A percentile compares a stretch with the other conserved stretches of the same genome.
Evolutionary conservation across 2,888 invertebrate species (phyloP).

Genomic region (Calameuta pallipes): DNA sequence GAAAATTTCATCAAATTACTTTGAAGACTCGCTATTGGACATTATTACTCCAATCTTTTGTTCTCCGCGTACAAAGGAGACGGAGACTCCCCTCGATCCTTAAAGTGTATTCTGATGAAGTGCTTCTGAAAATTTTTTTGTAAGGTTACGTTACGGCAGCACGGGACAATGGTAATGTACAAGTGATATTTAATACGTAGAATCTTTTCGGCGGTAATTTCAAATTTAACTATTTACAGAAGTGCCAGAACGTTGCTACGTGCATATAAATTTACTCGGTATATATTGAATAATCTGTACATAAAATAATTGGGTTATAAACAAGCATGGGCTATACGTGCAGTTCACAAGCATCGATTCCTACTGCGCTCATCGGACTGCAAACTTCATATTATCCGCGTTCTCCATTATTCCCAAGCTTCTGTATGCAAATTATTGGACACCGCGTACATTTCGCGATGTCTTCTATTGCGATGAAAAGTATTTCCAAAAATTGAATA

Average conservation of each 20-base stretch:
- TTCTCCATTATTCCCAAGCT: background rate
- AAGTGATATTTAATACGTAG: background rate
- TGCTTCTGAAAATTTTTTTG: background rate
- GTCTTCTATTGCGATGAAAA: too few relatives aligned
- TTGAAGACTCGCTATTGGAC: background rate
- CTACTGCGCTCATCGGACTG: background rate
- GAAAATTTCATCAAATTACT: background rate
- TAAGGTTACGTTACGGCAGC: background rate
- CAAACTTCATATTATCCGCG: background rate
- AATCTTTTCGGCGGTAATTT: background rate
- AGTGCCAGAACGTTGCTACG: background rate
- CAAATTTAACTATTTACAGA: background rate
- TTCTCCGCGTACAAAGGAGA: background rate
- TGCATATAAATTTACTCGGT: background rate
- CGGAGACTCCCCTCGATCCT: background rate
- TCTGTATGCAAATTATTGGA: background rate
- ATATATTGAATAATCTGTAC: background rate
- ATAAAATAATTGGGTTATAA: background rate
- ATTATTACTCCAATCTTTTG: background rate
- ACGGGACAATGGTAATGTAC: background rate
- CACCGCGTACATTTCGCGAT: background rate
- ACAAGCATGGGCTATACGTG: background rate
- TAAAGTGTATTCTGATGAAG: background rate
- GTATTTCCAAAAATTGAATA: background rate
- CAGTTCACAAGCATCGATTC: background rate